These are phyloP conservation scores for Heterodera carotae DNA, from an alignment of 1,140 invertebrate genomes.

Conservation along the genomic window DNA sequence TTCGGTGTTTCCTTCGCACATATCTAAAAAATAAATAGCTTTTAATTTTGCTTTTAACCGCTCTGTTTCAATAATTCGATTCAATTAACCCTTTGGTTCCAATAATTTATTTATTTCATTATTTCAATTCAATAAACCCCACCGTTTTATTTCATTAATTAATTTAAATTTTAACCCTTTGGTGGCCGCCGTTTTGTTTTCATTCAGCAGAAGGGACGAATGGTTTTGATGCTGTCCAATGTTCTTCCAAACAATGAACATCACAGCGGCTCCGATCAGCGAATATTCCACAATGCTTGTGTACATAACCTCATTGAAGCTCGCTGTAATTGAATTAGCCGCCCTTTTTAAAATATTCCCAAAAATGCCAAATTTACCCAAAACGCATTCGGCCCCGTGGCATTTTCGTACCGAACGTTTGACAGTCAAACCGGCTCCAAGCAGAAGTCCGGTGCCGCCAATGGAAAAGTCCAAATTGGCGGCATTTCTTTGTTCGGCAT, in stretches of 20 bases:
- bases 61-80: neutral
- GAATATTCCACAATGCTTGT: conserved; percentile 93
- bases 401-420: conserved; percentile 39
- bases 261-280: conserved; percentile 89
- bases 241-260: conserved; percentile 74
- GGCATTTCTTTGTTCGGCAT: neutral
- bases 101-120: no score
- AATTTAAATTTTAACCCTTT: conserved; percentile 31
- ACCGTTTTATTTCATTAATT: no score
- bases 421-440: conserved; percentile 13
- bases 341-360: neutral
- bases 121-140: no score
- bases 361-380: conserved; percentile 43
- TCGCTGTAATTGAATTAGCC: conserved; percentile 61
- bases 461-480: neutral
- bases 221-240: conserved; percentile 27
- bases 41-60: neutral
- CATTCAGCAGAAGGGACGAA: neutral
- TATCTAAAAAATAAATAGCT: conserved; percentile 13
- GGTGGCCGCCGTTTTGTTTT: conserved; percentile 12
- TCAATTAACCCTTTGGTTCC: no score
- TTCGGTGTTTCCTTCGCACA: conserved; percentile 58
- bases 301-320: conserved; percentile 85
- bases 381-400: conserved; percentile 58
- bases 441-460: conserved; percentile 10